Percentiles rank a stretch among this genome's conserved stretches.
Evolutionary conservation across 53 echinoderm and acorn worm species (phyloP).

Genomic region (Paracentrotus lividus): DNA sequence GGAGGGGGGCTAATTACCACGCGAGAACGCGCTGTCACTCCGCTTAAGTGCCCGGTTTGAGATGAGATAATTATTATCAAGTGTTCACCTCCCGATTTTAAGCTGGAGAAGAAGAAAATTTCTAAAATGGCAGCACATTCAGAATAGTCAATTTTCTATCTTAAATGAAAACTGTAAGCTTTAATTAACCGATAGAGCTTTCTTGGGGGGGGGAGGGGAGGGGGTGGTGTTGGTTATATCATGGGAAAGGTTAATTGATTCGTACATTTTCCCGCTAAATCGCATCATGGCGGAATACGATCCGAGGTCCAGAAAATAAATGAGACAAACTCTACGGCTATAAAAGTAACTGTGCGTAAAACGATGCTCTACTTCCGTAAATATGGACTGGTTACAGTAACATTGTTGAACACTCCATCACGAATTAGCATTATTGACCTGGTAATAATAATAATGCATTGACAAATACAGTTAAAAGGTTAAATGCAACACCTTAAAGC

Average conservation of each 20-base stretch:
- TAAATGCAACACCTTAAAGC: too few species aligned
- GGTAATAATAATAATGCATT: too few species aligned
- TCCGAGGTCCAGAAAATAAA: constrained; percentile 4
- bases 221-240: too few species aligned
- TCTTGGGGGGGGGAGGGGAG: too few species aligned
- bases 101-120: not conserved
- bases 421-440: too few species aligned
- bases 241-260: constrained; percentile 37
- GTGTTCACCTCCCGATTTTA: not conserved
- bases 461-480: too few species aligned
- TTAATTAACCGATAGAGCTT: too few species aligned
- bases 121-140: constrained; percentile 7
- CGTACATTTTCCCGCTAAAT: constrained; percentile 27
- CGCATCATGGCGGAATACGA: not conserved
- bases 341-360: not conserved
- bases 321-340: not conserved
- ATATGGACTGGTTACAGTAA: too few species aligned
- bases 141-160: not conserved
- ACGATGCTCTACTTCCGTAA: not conserved
- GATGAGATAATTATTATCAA: constrained; percentile 19
- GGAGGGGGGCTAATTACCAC: not conserved
- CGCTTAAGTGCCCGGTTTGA: constrained; percentile 8
- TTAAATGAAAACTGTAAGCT: not conserved
- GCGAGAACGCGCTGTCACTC: constrained; percentile 43
- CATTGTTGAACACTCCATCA: too few species aligned